phyloP scores from a whole-genome alignment of 1,140 invertebrate species.

The Bicyclus anynana region DNA sequence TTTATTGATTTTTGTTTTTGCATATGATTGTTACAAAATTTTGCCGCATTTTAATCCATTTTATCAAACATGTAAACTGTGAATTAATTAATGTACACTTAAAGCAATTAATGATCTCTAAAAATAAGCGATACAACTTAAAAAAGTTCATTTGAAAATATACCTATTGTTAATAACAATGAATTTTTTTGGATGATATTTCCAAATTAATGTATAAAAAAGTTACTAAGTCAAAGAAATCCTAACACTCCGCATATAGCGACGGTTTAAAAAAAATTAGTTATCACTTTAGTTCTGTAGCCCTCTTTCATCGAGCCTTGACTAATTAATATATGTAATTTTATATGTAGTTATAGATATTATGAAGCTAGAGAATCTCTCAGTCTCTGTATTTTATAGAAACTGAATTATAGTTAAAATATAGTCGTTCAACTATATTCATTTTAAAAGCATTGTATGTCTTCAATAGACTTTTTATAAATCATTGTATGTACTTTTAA shows the following conservation, averaged over 20 bases:
- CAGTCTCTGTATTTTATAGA: conserved; percentile 28
- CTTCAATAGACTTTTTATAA: conserved; percentile 39
- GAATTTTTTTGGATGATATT: too few species aligned
- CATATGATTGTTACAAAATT: too few species aligned
- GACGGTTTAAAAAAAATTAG: not conserved
- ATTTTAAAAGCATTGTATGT: conserved; percentile 42
- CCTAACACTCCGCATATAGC: not conserved
- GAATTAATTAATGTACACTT: too few species aligned
- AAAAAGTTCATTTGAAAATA: too few species aligned
- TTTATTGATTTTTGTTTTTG: too few species aligned
- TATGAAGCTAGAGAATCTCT: conserved; percentile 64
- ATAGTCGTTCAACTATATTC: conserved; percentile 20
- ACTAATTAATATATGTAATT: not conserved
- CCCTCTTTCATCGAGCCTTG: conserved; percentile 43
- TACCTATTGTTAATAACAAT: too few species aligned
- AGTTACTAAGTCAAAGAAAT: too few species aligned
- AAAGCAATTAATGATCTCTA: too few species aligned
- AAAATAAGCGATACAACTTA: too few species aligned
- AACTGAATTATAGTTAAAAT: conserved; percentile 1
- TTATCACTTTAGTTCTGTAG: conserved; percentile 31
- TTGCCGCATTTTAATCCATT: too few species aligned
- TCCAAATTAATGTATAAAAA: too few species aligned
- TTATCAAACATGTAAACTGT: too few species aligned
- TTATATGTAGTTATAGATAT: conserved; percentile 37
- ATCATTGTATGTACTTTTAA: conserved; percentile 58